Conservation (phyloP, 1,140 invertebrate species). For the Nilaparvata lugens region DNA sequence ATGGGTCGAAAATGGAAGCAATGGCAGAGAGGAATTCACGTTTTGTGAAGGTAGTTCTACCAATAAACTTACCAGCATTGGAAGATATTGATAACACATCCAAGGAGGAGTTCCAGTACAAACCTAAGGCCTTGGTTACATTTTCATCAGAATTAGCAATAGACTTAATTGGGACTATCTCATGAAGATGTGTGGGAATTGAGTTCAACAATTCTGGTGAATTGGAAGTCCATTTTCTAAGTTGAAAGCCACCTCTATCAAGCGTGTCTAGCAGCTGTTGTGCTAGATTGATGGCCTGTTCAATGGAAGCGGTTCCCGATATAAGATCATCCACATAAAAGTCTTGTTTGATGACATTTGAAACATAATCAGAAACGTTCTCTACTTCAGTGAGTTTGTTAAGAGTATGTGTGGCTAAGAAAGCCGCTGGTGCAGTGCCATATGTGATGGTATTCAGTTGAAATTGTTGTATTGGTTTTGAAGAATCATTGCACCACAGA, state of each 20-base stretch:
- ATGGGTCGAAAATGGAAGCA: not conserved
- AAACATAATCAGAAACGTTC: not conserved
- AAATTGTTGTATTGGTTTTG: not conserved
- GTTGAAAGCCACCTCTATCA: not conserved
- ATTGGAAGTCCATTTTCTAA: not conserved
- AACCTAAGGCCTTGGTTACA: not conserved
- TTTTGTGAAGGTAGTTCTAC: not conserved
- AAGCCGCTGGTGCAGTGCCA: not conserved
- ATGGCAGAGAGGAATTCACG: too few species aligned
- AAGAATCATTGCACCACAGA: not conserved
- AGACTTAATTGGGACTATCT: too few species aligned
- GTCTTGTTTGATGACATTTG: not conserved
- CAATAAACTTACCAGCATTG: not conserved
- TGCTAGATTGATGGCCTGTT: not conserved
- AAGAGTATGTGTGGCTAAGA: not conserved
- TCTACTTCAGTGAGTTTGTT: not conserved
- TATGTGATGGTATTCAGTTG: not conserved
- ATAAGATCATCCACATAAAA: not conserved
- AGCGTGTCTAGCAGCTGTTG: not conserved
- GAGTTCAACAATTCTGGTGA: not conserved
- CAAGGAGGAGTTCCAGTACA: not conserved
- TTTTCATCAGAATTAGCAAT: too few species aligned
- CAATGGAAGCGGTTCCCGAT: not conserved
- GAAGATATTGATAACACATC: not conserved
- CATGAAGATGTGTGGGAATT: not conserved